A percentile compares a stretch with the other conserved stretches of the same genome.
phyloP scores from a whole-genome alignment of 2,113 vertebrate species.

The Bambusicola thoracicus region DNA sequence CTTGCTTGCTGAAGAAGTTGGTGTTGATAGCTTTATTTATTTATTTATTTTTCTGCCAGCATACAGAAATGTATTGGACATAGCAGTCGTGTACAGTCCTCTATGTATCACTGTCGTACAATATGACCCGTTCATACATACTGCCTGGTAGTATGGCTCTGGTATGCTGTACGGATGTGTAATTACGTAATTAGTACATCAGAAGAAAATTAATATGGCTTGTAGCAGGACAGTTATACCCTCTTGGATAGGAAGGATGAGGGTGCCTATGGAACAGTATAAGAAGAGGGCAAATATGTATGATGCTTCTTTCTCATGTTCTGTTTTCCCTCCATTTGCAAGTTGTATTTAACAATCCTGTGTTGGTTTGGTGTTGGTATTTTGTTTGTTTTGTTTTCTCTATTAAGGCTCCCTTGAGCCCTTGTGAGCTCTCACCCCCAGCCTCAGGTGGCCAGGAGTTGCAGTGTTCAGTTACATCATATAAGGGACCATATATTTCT shows the following conservation, averaged over 20 bases:
- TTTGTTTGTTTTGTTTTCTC: background rate
- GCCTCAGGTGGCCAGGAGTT: background rate
- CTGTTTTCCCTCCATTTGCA: background rate
- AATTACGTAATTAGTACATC: background rate
- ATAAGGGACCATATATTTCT: background rate
- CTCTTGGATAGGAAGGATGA: background rate
- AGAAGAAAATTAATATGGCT: background rate
- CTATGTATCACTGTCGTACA: background rate
- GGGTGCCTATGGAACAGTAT: background rate
- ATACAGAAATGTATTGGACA: background rate
- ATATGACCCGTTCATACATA: background rate
- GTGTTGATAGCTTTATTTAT: background rate
- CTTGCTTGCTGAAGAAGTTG: background rate
- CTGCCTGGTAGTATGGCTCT: background rate
- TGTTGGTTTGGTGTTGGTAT: background rate
- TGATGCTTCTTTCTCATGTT: background rate
- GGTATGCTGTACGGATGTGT: background rate
- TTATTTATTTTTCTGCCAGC: background rate
- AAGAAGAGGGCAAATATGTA: background rate
- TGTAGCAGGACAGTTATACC: background rate
- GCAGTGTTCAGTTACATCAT: background rate
- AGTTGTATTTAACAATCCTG: background rate
- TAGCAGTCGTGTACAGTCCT: background rate
- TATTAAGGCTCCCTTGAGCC: background rate
- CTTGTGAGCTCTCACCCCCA: background rate